A percentile compares a stretch with the other conserved stretches of the same genome.
These are phyloP conservation scores for Anoplius nigerrimus DNA, from an alignment of 2,888 invertebrate species.

Conservation along the genomic window DNA sequence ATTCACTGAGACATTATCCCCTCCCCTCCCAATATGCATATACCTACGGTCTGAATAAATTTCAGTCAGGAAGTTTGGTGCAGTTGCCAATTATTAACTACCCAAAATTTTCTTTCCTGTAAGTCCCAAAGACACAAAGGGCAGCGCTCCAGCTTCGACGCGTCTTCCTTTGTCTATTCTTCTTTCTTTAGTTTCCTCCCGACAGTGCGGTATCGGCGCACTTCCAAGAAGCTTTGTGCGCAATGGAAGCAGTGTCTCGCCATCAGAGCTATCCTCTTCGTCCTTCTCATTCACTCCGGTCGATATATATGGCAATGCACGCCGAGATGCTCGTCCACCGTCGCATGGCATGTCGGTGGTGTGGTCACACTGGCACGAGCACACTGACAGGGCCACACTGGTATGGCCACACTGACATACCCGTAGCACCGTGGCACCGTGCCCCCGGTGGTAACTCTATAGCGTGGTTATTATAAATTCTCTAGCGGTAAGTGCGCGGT, in stretches of 20 bases:
- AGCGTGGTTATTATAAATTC: slow-evolving; percentile 69
- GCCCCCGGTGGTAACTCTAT: slow-evolving; percentile 39
- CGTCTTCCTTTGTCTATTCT: not conserved
- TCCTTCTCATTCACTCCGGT: not conserved
- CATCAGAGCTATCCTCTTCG: slow-evolving; percentile 21
- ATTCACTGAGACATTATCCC: no score
- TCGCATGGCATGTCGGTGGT: slow-evolving; percentile 11
- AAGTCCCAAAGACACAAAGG: slow-evolving; percentile 14
- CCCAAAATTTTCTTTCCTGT: slow-evolving; percentile 54
- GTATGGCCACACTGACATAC: slow-evolving; percentile 34
- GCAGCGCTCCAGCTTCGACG: not conserved
- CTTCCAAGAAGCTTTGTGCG: not conserved
- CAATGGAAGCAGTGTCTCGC: slow-evolving; percentile 5
- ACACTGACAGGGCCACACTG: no score
- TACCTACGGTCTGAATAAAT: no score
- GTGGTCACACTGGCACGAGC: slow-evolving; percentile 32
- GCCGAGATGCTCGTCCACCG: slow-evolving; percentile 18
- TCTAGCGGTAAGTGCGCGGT: slow-evolving; percentile 55
- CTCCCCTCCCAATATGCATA: no score
- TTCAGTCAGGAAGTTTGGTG: no score
- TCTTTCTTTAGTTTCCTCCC: not conserved
- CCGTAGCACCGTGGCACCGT: slow-evolving; percentile 40
- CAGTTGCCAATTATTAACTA: slow-evolving; percentile 45
- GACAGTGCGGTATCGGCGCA: no score
- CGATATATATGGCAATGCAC: slow-evolving; percentile 11